Base-by-base conservation (phyloP, 2,888 invertebrate genomes). In the Parapristionchus giblindavisi region DNA sequence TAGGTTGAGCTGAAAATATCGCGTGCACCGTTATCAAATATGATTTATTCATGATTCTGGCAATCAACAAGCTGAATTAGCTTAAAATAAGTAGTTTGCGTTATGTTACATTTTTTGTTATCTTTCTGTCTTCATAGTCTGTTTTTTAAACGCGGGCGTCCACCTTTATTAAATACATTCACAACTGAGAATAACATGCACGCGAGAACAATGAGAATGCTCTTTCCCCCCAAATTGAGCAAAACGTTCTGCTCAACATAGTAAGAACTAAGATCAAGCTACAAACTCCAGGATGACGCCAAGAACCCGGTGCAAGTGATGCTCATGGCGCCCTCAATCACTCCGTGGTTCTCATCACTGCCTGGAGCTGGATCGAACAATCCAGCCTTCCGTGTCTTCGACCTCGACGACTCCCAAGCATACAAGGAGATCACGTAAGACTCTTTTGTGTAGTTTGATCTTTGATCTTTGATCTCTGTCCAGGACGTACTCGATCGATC, bases 311-410 rank as follows among this genome's bases (percentile, higher is more conserved):
- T 94, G 63, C 94, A 94, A 6, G 94, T 94, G 92, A 86, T 91
- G 83, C 92, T 95, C 90, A 91, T 95, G 87, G 93, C 95, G 40
- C 96, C 96, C 32, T 93, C 95, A 56, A 92, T 96, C 80, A 94
- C 94, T 76, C 96, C 96, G 0, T 92, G 93, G 89, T 92, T 93
- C 81, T 92, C 93, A 75, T 83, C 87, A 24, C 83, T 89, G 38
- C 82, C 87, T 1, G 88, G 88, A 14, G 88, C 89, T 21, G 89
- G 85, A 8, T 79, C 84, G 11, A 86, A 86, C 72, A 87, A 87
- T 73, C 87, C 87, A 24, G 80, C 86, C 2, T 87, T 87, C 71
- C 58, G 85, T 32, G 71, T 85, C 29, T 84, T 80, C 74, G 81
- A 83, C 4, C 79, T 77, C 36, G 80, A 84, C 60, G 71, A 70